Conservation (phyloP, 2,888 invertebrate species). For the Cantharis flavilabris region DNA sequence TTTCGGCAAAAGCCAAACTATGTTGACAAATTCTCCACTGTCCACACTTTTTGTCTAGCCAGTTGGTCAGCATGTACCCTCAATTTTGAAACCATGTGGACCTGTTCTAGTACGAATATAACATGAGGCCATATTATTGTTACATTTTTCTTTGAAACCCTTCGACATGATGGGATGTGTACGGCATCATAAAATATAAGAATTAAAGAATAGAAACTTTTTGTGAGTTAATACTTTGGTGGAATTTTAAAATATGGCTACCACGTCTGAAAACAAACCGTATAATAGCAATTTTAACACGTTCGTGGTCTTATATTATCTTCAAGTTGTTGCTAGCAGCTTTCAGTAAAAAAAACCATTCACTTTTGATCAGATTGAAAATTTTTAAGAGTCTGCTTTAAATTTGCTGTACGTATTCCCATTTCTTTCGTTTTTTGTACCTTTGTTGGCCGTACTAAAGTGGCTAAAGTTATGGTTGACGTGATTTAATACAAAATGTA, state of each 20-base stretch:
- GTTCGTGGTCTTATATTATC: slow-evolving; percentile 47
- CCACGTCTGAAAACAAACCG: slow-evolving; percentile 48
- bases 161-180: neutral
- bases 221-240: neutral
- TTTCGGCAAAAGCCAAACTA: neutral
- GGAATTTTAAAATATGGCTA: slow-evolving; percentile 37
- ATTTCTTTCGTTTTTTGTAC: slow-evolving; percentile 2
- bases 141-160: neutral
- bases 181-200: neutral
- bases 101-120: neutral
- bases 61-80: neutral
- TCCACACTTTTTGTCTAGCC: neutral
- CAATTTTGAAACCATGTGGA: neutral
- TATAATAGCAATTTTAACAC: slow-evolving; percentile 52
- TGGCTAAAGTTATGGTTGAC: slow-evolving; percentile 9
- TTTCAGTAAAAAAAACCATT: slow-evolving; percentile 31
- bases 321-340: slow-evolving; percentile 30
- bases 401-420: slow-evolving; percentile 11
- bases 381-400: slow-evolving; percentile 38
- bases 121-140: neutral
- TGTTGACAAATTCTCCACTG: neutral
- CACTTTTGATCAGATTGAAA: slow-evolving; percentile 38
- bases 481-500: slow-evolving; percentile 23
- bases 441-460: neutral
- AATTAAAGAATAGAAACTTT: neutral